A percentile compares a stretch with the other conserved stretches of the same genome.
Evolutionary conservation across 2,888 invertebrate genomes (phyloP).

Genomic region (Andrena camellia): DNA sequence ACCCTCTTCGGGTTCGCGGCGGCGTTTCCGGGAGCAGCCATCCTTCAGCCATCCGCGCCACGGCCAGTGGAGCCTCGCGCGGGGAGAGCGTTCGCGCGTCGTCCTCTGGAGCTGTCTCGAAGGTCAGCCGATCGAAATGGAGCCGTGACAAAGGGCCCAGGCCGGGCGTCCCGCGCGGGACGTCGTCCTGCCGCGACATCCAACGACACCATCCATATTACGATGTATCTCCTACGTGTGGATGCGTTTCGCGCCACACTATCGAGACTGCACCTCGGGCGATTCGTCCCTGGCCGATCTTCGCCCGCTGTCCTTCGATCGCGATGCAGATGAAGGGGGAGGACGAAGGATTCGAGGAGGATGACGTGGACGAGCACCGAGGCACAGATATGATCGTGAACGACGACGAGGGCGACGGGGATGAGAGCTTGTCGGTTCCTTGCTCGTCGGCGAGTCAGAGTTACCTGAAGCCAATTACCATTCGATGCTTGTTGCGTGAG

Average conservation of each 20-base stretch:
- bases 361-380: not conserved
- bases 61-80: slow-evolving; percentile 17
- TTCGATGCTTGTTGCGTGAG: slow-evolving; percentile 20
- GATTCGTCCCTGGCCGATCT: not conserved
- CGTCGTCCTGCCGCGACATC: slow-evolving; percentile 18
- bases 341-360: slow-evolving; percentile 25
- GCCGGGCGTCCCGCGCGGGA: slow-evolving; percentile 13
- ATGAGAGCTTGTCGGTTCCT: slow-evolving; percentile 1
- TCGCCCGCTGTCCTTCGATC: not conserved
- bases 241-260: slow-evolving; percentile 25
- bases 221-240: slow-evolving; percentile 34
- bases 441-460: slow-evolving; percentile 26
- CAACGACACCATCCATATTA: slow-evolving; percentile 32
- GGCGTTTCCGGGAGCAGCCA: slow-evolving; percentile 21
- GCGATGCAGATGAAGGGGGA: not conserved
- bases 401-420: slow-evolving; percentile 20
- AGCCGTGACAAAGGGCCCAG: not conserved
- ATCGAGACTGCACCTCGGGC: slow-evolving; percentile 38
- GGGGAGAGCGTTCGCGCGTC: not conserved
- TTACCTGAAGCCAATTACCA: slow-evolving; percentile 22
- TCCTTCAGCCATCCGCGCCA: slow-evolving; percentile 22
- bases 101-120: slow-evolving; percentile 17
- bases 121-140: slow-evolving; percentile 17
- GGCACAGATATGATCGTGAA: slow-evolving; percentile 17
- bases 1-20: slow-evolving; percentile 22